phyloP scores from a whole-genome alignment of 1,140 invertebrate species.

The Macrobrachium nipponense region DNA sequence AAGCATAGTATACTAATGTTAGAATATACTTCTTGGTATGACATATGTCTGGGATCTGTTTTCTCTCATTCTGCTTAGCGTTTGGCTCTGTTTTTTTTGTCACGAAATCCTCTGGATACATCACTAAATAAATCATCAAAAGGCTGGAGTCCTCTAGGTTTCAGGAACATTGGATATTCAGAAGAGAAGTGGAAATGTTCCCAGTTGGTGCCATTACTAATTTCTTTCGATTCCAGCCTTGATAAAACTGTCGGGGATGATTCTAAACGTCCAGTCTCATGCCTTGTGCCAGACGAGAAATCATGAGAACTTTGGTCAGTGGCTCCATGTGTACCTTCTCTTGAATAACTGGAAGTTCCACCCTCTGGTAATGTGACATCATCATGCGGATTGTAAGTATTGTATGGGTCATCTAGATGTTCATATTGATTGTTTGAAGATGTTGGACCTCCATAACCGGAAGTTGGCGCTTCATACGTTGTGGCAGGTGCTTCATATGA shows the following conservation, averaged over 20 bases:
- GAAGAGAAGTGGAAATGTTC: not conserved
- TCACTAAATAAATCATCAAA: constrained; percentile 35
- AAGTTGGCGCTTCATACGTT: constrained; percentile 4
- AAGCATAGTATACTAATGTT: too few species aligned
- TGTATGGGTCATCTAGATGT: constrained; percentile 42
- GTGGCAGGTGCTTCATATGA: not conserved
- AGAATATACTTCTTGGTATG: too few species aligned
- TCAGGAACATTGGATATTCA: too few species aligned
- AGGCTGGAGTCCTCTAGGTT: not conserved
- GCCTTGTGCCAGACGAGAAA: not conserved
- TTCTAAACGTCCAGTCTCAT: too few species aligned
- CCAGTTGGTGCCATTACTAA: too few species aligned
- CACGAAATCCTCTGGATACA: not conserved
- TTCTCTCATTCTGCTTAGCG: not conserved
- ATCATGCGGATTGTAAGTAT: constrained; percentile 41
- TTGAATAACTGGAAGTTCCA: too few species aligned
- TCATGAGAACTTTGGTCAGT: too few species aligned
- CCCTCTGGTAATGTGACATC: constrained; percentile 3
- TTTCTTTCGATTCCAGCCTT: too few species aligned
- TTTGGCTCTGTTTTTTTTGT: not conserved
- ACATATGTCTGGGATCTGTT: too few species aligned
- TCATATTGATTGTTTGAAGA: constrained; percentile 23
- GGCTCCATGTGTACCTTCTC: too few species aligned
- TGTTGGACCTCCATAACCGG: not conserved
- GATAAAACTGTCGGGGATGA: too few species aligned